Percentiles rank a stretch among this genome's conserved stretches.
Conservation (phyloP, 2,797 vertebrate genomes). For the Gymnothorax javanicus region DNA sequence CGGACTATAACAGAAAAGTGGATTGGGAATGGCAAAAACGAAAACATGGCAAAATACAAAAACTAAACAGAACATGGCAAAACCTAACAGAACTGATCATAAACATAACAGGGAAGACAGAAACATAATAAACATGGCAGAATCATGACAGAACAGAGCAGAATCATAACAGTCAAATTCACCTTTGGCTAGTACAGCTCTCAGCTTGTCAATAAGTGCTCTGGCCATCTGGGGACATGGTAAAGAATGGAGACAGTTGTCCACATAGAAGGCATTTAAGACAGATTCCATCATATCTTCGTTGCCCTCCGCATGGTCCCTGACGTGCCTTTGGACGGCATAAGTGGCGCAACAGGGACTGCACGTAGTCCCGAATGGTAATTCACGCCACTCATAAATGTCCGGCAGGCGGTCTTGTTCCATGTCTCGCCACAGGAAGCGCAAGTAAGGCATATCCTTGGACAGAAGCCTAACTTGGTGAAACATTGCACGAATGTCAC, state of each 20-base stretch:
- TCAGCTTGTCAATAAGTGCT: not conserved
- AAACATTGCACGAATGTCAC: conserved; percentile 24
- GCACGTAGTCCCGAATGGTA: conserved; percentile 28
- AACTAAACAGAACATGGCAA: too few relatives aligned
- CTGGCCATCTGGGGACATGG: not conserved
- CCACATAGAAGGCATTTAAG: conserved; percentile 16
- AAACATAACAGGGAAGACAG: too few relatives aligned
- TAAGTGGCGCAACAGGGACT: conserved; percentile 31
- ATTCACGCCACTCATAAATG: conserved; percentile 32
- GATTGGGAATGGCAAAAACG: too few relatives aligned
- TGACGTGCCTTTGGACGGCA: conserved; percentile 20
- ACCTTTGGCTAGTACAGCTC: not conserved
- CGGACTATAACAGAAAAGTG: too few relatives aligned
- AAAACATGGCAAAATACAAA: too few relatives aligned
- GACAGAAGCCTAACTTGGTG: not conserved
- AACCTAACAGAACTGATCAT: too few relatives aligned
- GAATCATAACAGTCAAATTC: too few relatives aligned
- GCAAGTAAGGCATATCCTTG: not conserved
- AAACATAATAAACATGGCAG: too few relatives aligned
- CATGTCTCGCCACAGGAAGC: conserved; percentile 28
- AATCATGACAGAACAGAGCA: too few relatives aligned
- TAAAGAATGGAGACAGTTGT: conserved; percentile 21
- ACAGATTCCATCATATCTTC: not conserved
- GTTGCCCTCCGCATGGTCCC: not conserved
- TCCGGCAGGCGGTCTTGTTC: not conserved